phyloP scores from a whole-genome alignment of 2,113 vertebrate species.

The Chloropsis hardwickii region DNA sequence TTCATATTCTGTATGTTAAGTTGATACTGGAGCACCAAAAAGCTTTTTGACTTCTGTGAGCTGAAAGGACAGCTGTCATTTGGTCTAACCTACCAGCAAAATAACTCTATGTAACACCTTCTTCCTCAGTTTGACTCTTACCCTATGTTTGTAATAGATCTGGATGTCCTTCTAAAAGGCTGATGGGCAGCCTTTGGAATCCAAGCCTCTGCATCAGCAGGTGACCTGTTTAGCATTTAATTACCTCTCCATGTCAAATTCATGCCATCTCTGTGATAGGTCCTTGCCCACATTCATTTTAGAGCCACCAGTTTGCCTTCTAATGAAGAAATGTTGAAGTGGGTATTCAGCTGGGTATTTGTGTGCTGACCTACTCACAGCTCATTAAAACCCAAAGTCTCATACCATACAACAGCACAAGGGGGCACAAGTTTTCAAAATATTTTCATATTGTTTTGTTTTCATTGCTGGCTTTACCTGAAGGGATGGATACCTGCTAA shows the following conservation, averaged over 20 bases:
- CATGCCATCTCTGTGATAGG: not conserved
- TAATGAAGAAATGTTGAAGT: not conserved
- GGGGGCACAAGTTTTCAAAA: not conserved
- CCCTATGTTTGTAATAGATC: rapidly evolving
- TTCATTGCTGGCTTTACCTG: not conserved
- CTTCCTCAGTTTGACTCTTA: not conserved
- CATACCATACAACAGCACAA: not conserved
- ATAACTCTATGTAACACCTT: not conserved
- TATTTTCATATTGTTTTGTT: not conserved
- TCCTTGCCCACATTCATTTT: not conserved
- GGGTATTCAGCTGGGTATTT: not conserved
- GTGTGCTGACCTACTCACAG: not conserved
- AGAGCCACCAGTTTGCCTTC: not conserved
- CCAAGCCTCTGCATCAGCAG: not conserved
- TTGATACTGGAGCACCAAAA: not conserved
- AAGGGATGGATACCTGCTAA: not conserved
- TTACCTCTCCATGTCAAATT: not conserved
- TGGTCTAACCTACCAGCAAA: not conserved
- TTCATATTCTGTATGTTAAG: not conserved
- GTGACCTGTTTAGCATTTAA: not conserved
- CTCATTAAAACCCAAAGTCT: not conserved
- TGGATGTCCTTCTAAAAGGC: not conserved
- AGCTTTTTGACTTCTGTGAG: not conserved
- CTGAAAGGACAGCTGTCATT: not conserved
- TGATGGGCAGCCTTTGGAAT: not conserved